Conservation (phyloP, 2,113 vertebrate species). For the Crotalus horridus region DNA sequence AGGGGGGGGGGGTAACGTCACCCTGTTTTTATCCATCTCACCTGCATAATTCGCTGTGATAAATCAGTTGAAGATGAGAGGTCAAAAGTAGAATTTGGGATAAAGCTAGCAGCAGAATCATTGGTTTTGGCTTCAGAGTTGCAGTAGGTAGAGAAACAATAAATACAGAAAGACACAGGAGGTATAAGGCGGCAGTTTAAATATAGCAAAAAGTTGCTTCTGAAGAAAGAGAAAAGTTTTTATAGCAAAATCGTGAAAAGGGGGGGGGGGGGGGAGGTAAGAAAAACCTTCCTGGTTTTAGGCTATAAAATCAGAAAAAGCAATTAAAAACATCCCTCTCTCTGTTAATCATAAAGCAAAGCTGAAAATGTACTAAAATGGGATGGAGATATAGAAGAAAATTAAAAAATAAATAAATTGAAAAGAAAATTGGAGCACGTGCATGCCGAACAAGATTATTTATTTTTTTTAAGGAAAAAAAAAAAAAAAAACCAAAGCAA, state of each 20-base stretch:
- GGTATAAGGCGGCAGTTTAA: slow-evolving; percentile 57
- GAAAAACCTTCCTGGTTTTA: slow-evolving; percentile 36
- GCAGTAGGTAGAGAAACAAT: slow-evolving; percentile 55
- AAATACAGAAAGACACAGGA: slow-evolving; percentile 56
- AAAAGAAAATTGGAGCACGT: slow-evolving; percentile 38
- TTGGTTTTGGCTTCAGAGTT: slow-evolving; percentile 62
- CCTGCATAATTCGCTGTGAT: slow-evolving; percentile 77
- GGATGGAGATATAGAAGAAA: not conserved
- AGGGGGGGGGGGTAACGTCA: slow-evolving; percentile 43
- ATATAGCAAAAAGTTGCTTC: slow-evolving; percentile 53
- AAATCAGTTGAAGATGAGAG: slow-evolving; percentile 77
- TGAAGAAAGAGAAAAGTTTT: slow-evolving; percentile 53
- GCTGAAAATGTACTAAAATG: not conserved
- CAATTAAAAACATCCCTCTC: not conserved
- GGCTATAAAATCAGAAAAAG: slow-evolving; percentile 17
- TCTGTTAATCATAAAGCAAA: not conserved
- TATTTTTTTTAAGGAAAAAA: slow-evolving; percentile 27
- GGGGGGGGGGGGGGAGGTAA: not conserved
- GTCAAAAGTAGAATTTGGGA: slow-evolving; percentile 72
- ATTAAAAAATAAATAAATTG: slow-evolving; percentile 18
- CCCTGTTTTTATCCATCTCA: slow-evolving; percentile 76
- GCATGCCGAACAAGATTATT: slow-evolving; percentile 44
- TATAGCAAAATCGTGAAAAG: slow-evolving; percentile 40
- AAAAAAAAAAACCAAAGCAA: too few species aligned
- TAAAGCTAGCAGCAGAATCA: slow-evolving; percentile 68